Conservation (phyloP, 2,113 vertebrate species). For the Sturnus vulgaris region DNA sequence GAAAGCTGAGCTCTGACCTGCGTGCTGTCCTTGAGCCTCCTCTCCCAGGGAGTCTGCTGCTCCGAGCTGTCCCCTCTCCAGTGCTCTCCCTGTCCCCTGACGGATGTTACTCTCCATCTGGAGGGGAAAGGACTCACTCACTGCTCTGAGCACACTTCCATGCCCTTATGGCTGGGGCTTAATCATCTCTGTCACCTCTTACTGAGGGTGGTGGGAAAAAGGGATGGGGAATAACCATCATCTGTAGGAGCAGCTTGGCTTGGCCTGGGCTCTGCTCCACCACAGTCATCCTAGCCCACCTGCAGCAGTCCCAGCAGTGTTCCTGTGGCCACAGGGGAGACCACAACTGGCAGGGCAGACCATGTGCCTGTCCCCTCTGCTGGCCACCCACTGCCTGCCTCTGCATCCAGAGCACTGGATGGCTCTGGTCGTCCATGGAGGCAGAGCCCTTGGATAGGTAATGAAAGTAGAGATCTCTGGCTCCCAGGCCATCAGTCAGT, state of each 20-base stretch:
- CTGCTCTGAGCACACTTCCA: neutral
- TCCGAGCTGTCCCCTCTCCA: fast-evolving
- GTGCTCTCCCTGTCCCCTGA: neutral
- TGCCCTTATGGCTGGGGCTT: neutral
- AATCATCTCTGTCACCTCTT: neutral
- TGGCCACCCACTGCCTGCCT: neutral
- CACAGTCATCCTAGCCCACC: neutral
- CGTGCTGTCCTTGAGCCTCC: neutral
- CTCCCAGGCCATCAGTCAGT: neutral
- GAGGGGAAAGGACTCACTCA: neutral
- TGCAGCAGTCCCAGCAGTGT: neutral
- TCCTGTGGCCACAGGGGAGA: neutral
- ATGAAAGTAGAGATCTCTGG: neutral
- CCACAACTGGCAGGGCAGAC: neutral
- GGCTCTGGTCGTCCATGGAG: fast-evolving
- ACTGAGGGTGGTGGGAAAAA: fast-evolving
- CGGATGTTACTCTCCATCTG: neutral
- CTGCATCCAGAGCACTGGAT: neutral
- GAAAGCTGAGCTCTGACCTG: neutral
- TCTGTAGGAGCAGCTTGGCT: neutral
- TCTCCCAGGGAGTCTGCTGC: neutral
- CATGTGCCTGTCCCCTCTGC: neutral
- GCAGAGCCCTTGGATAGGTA: neutral
- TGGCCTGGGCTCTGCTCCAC: neutral
- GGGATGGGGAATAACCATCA: neutral